These are phyloP conservation scores for Mythimna lalbum DNA, from an alignment of 2,888 invertebrate genomes.

Conservation along the genomic window DNA sequence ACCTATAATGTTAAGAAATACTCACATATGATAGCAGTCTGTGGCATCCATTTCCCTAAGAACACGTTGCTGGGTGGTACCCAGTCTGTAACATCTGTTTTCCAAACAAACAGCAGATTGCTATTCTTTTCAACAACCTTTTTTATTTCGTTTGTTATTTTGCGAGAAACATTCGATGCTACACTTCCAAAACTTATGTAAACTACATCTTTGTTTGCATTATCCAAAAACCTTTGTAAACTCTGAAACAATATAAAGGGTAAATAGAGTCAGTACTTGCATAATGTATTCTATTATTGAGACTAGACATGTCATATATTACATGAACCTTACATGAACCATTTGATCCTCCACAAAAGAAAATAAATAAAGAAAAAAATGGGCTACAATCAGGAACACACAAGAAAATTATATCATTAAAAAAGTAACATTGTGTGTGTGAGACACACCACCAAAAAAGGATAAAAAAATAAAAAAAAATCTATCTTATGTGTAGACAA, in stretches of 20 bases:
- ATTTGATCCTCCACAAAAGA: not conserved
- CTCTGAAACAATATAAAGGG: constrained; percentile 43
- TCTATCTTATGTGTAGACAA: constrained; percentile 7
- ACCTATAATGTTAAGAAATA: no score
- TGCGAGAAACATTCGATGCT: constrained; percentile 91
- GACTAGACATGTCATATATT: not conserved
- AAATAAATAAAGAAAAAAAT: no score
- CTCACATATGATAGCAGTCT: constrained; percentile 93
- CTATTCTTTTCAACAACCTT: constrained; percentile 73
- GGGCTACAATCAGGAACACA: no score
- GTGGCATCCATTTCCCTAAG: constrained; percentile 93
- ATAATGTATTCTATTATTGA: not conserved
- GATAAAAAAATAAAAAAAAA: no score
- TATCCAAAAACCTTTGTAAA: constrained; percentile 87
- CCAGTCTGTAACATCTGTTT: constrained; percentile 92
- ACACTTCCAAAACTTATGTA: constrained; percentile 94
- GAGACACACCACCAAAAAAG: no score
- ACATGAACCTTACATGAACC: not conserved
- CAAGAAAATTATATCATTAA: no score
- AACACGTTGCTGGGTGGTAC: constrained; percentile 92
- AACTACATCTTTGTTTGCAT: constrained; percentile 91
- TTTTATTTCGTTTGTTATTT: constrained; percentile 89
- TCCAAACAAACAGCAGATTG: constrained; percentile 92
- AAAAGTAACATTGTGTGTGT: no score
- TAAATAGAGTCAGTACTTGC: not conserved